These are phyloP conservation scores for Chamaea fasciata DNA, from an alignment of 2,113 vertebrate species.

Conservation along the genomic window DNA sequence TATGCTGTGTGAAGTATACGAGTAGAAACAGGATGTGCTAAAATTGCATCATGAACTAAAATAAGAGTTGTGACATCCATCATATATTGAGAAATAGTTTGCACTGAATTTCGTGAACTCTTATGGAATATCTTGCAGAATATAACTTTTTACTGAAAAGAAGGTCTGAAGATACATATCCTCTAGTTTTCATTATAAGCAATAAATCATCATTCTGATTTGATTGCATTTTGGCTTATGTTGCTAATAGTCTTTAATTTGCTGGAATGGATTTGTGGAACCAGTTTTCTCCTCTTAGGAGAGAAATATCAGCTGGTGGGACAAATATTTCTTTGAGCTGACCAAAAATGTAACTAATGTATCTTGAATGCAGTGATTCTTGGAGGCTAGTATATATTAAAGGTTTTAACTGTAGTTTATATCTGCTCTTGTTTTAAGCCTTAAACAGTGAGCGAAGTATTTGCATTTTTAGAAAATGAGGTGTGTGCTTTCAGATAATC, in stretches of 20 bases:
- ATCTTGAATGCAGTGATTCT: not conserved
- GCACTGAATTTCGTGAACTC: not conserved
- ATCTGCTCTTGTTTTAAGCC: not conserved
- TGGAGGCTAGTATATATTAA: not conserved
- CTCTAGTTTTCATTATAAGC: not conserved
- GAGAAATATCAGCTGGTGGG: not conserved
- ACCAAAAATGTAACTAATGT: not conserved
- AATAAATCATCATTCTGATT: not conserved
- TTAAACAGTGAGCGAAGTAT: not conserved
- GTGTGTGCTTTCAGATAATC: not conserved
- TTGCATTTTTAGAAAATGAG: not conserved
- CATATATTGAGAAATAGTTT: not conserved
- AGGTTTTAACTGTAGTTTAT: not conserved
- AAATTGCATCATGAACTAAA: not conserved
- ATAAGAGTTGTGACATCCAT: not conserved
- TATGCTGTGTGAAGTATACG: not conserved
- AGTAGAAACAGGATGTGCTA: not conserved
- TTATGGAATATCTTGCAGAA: not conserved
- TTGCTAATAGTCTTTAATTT: not conserved
- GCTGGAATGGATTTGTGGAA: not conserved
- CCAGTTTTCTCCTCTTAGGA: not conserved
- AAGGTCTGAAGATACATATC: not conserved
- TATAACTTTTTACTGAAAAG: not conserved
- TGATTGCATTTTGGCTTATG: not conserved
- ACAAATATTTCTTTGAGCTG: not conserved